Percentiles rank a stretch among this genome's conserved stretches.
phyloP scores from a whole-genome alignment of 1,140 invertebrate species.

The Eueides isabella region DNA sequence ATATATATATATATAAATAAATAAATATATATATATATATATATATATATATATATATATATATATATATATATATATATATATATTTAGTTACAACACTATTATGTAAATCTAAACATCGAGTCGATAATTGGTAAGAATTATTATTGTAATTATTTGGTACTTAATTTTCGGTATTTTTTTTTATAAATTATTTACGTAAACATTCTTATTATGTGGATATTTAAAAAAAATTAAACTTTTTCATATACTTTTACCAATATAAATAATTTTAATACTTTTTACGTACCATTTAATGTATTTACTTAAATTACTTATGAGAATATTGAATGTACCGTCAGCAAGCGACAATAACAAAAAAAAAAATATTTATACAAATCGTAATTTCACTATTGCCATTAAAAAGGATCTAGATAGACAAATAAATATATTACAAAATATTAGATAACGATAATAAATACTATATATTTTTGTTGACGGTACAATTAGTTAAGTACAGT shows the following conservation, averaged over 20 bases:
- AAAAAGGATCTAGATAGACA: not conserved
- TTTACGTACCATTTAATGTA: constrained; percentile 8
- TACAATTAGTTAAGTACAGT: constrained; percentile 14
- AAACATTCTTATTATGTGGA: not conserved
- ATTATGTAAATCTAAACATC: not conserved
- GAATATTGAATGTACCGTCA: not conserved
- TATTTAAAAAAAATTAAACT: not conserved
- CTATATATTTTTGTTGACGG: constrained; percentile 15
- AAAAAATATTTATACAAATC: not conserved
- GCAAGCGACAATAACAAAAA: not conserved
- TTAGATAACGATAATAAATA: not conserved
- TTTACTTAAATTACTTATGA: not conserved
- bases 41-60: no score
- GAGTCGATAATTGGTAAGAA: not conserved
- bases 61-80: not conserved
- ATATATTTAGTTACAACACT: not conserved
- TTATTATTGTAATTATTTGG: not conserved
- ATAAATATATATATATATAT: no score
- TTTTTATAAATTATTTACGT: not conserved
- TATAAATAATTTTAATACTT: not conserved
- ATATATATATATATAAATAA: no score
- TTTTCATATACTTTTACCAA: not conserved
- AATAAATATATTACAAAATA: constrained; percentile 7
- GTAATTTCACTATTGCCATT: not conserved
- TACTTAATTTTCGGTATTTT: not conserved